Conservation (phyloP, 2,888 invertebrate species). For the Rhingia rostrata region DNA sequence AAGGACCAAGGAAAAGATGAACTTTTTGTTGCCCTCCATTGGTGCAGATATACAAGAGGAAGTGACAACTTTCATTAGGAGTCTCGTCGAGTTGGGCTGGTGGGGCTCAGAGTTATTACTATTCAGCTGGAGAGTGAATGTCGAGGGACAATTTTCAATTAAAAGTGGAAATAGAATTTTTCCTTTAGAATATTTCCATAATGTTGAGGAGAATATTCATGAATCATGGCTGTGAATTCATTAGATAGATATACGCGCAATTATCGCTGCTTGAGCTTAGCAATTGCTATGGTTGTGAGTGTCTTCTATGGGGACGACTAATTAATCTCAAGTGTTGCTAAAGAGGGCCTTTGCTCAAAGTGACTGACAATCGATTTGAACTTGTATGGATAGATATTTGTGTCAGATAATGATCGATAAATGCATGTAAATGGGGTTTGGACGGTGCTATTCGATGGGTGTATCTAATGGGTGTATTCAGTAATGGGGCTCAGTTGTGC, state of each 20-base stretch:
- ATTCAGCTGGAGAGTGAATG: slow-evolving; percentile 50
- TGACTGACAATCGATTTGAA: slow-evolving; percentile 43
- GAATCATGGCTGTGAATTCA: slow-evolving; percentile 49
- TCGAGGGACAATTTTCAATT: slow-evolving; percentile 59
- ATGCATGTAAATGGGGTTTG: slow-evolving; percentile 16
- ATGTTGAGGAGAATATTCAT: slow-evolving; percentile 64
- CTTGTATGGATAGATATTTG: slow-evolving; percentile 37
- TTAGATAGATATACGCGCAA: slow-evolving; percentile 41
- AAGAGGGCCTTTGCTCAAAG: slow-evolving; percentile 20
- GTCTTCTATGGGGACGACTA: slow-evolving; percentile 39
- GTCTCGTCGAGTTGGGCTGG: background rate
- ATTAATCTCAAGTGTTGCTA: slow-evolving; percentile 47
- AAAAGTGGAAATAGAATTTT: slow-evolving; percentile 22
- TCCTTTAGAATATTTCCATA: slow-evolving; percentile 24
- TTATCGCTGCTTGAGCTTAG: slow-evolving; percentile 44
- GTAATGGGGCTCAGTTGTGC: too few relatives aligned
- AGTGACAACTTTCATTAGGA: slow-evolving; percentile 60
- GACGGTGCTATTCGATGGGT: too few relatives aligned
- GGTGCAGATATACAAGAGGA: slow-evolving; percentile 6
- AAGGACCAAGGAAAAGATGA: slow-evolving; percentile 41
- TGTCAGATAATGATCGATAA: slow-evolving; percentile 30
- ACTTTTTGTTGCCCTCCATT: slow-evolving; percentile 47
- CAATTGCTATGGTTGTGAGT: slow-evolving; percentile 3
- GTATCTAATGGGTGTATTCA: too few relatives aligned
- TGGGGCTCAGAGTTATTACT: slow-evolving; percentile 29